Conservation (phyloP, 2,113 vertebrate genomes). For the Alethe castanea region DNA sequence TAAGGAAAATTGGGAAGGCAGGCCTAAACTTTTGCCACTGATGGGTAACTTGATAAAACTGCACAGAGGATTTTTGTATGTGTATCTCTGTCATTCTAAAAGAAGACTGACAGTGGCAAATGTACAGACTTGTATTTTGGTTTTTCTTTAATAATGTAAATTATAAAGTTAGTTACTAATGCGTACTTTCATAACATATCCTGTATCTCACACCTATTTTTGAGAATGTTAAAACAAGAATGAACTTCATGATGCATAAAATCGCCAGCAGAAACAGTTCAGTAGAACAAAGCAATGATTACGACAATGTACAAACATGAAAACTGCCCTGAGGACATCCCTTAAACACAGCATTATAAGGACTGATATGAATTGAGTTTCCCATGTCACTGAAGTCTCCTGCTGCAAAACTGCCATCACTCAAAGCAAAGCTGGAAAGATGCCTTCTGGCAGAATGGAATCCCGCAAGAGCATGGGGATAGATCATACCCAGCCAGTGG, state of each 20-base stretch:
- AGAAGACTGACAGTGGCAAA: not conserved
- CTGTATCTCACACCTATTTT: not conserved
- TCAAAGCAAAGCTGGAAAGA: not conserved
- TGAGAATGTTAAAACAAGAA: not conserved
- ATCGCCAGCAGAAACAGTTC: not conserved
- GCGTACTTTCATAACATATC: not conserved
- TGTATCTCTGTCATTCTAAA: not conserved
- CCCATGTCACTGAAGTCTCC: not conserved
- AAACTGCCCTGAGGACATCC: not conserved
- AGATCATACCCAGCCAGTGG: not conserved
- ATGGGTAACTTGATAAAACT: not conserved
- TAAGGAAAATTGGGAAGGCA: not conserved
- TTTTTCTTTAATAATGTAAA: not conserved
- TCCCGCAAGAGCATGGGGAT: not conserved
- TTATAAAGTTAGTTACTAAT: not conserved
- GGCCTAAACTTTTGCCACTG: not conserved
- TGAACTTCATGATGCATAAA: not conserved
- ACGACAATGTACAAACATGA: not conserved
- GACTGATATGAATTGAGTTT: not conserved
- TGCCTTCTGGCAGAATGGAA: not conserved
- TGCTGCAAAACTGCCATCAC: not conserved
- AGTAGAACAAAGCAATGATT: constrained; percentile 1
- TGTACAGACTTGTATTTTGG: not conserved
- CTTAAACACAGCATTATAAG: not conserved
- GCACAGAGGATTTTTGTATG: not conserved